Conservation (phyloP, 1,140 invertebrate species). For the Rhagoletis pomonella region DNA sequence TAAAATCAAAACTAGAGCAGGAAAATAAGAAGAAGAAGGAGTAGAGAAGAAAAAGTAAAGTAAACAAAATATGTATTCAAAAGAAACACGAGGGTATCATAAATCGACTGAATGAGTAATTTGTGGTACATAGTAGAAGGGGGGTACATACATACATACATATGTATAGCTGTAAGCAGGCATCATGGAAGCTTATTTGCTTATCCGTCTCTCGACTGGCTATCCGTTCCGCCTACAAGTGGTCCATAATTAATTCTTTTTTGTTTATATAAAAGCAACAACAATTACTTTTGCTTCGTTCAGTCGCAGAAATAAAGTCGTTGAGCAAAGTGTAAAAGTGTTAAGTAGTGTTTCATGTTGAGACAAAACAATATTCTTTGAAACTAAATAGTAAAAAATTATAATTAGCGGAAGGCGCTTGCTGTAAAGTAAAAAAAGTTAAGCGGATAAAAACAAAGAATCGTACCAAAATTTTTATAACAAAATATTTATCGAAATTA, state of each 20-base stretch:
- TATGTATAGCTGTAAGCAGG: neutral
- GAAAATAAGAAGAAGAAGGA: slow-evolving; percentile 29
- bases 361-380: neutral
- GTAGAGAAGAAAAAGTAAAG: neutral
- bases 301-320: slow-evolving; percentile 64
- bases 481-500: slow-evolving; percentile 29
- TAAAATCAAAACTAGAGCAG: slow-evolving; percentile 46
- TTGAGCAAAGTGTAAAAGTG: neutral
- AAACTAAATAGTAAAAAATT: slow-evolving; percentile 10
- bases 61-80: too few species aligned
- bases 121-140: neutral
- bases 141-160: neutral
- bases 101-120: neutral
- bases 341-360: slow-evolving; percentile 5
- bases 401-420: neutral
- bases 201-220: slow-evolving; percentile 7
- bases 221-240: slow-evolving; percentile 1
- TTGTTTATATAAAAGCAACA: slow-evolving; percentile 72
- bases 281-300: slow-evolving; percentile 72
- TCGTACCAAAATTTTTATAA: slow-evolving; percentile 48
- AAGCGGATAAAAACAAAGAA: slow-evolving; percentile 5
- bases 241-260: slow-evolving; percentile 60
- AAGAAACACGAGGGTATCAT: neutral
- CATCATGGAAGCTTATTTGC: neutral
- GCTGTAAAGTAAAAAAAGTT: neutral